A percentile compares a stretch with the other conserved stretches of the same genome.
These are phyloP conservation scores for Pampus argenteus DNA, from an alignment of 2,797 vertebrate species.

Conservation along the genomic window DNA sequence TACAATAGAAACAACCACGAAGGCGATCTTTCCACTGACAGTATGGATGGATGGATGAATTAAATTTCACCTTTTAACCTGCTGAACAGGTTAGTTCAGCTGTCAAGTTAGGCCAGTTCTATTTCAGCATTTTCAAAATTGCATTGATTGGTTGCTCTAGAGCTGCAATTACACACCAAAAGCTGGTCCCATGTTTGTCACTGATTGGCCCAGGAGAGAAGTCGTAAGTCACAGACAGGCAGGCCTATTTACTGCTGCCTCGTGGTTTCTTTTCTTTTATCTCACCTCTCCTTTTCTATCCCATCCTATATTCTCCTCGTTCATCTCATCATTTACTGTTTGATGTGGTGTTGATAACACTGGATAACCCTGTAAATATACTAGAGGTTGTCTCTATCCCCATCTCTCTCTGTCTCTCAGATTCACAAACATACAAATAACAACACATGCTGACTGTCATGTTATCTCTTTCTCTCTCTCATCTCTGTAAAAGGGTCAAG, in stretches of 20 bases:
- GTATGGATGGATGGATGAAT: not conserved
- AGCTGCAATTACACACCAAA: conserved; percentile 1
- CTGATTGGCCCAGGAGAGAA: not conserved
- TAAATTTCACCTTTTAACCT: too few species aligned
- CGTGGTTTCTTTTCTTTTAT: conserved; percentile 12
- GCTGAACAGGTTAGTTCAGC: too few species aligned
- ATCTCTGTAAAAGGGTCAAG: conserved; percentile 48
- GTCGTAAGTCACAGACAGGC: not conserved
- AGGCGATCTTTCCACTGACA: not conserved
- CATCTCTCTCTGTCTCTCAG: not conserved
- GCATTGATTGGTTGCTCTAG: conserved; percentile 2
- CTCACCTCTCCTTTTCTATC: not conserved
- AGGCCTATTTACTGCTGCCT: conserved; percentile 13
- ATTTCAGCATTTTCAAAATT: conserved; percentile 21
- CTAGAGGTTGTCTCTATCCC: not conserved
- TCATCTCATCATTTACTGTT: conserved; percentile 7
- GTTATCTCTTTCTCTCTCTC: conserved; percentile 38
- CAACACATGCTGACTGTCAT: conserved; percentile 19
- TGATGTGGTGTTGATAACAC: conserved; percentile 1
- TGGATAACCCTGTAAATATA: not conserved
- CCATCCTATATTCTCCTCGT: not conserved
- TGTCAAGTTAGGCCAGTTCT: too few species aligned
- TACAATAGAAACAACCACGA: not conserved
- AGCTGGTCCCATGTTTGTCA: not conserved
- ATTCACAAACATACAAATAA: conserved; percentile 35